Evolutionary conservation across 1,140 invertebrate genomes (phyloP), one percentile per base, ranked within the genome.

Genomic region (Venustaconcha ellipsiformis): DNA sequence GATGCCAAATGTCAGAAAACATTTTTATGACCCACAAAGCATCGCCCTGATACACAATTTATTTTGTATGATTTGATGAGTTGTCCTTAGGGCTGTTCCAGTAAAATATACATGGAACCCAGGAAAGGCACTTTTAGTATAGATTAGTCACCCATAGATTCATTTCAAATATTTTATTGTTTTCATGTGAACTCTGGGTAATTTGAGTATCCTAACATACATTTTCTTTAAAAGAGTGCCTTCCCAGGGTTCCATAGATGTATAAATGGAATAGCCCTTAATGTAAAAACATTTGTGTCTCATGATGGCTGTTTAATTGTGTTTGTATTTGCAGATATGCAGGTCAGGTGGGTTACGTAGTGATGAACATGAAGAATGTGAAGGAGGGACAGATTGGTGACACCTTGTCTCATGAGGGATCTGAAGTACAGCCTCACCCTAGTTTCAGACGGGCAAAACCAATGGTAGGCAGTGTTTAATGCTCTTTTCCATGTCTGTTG

Each of bases 351-450:
- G 96, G 96, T 1, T 94, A 94, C 78, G 84, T 98, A 20, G 92
- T 93, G 8, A 96, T 95, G 82, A 96, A 95, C 82, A 96, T 98
- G 92, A 92, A 93, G 77, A 92, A 93, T 64, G 92, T 93, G 14
- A 92, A 93, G 76, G 96, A 98, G 89, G 94, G 95, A 4, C 86
- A 92, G 76, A 94, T 98, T 66, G 96, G 96, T 5, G 96, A 97
- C 86, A 97, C 96, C 11, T 89, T 97, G n/a, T 92, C 93, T 89
- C 88, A 86, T 69, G 73, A 91, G 72, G 83, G 88, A 15, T 66
- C 83, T 4, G 84, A 89, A 3, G 92, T 95, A 0, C 77, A 93
- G 80, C 89, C 93, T 14, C 86, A 96, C 55, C 85, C 91, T 55
- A 93, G 92, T 55, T 95, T 97, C 86, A 91, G 92, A 80, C 90